Conservation (phyloP, 2,797 vertebrate genomes). For the Gorsachius magnificus region DNA sequence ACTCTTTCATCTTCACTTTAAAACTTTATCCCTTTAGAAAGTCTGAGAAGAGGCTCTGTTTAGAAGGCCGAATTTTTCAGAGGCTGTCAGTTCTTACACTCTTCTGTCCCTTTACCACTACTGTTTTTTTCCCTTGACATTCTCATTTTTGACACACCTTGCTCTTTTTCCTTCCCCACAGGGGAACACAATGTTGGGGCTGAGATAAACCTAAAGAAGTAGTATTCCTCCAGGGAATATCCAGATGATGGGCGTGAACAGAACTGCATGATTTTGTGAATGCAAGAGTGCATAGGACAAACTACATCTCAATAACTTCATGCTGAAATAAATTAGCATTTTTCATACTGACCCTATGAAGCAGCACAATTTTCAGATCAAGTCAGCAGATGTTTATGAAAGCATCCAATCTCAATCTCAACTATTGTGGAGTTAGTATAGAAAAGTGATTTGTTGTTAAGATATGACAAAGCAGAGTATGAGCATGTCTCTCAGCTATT, state of each 20-base stretch:
- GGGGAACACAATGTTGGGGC: background rate
- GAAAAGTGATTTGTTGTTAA: constrained; percentile 1
- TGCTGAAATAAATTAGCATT: background rate
- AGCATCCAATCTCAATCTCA: background rate
- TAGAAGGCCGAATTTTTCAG: background rate
- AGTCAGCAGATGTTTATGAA: background rate
- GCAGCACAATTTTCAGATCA: background rate
- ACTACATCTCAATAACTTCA: background rate
- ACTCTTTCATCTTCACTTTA: background rate
- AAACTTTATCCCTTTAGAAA: background rate
- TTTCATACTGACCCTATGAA: background rate
- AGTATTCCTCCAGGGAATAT: background rate
- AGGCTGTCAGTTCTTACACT: background rate
- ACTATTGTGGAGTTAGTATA: background rate
- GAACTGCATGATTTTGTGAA: background rate
- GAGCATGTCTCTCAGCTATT: background rate
- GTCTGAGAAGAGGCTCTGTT: background rate
- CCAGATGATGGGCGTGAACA: background rate
- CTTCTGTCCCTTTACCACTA: background rate
- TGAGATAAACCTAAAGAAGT: background rate
- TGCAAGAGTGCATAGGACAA: background rate
- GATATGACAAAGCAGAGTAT: background rate
- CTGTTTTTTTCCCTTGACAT: background rate
- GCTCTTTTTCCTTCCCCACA: background rate
- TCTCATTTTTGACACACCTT: background rate